These are phyloP conservation scores for Albula goreensis DNA, from an alignment of 2,113 vertebrate genomes.

Conservation along the genomic window DNA sequence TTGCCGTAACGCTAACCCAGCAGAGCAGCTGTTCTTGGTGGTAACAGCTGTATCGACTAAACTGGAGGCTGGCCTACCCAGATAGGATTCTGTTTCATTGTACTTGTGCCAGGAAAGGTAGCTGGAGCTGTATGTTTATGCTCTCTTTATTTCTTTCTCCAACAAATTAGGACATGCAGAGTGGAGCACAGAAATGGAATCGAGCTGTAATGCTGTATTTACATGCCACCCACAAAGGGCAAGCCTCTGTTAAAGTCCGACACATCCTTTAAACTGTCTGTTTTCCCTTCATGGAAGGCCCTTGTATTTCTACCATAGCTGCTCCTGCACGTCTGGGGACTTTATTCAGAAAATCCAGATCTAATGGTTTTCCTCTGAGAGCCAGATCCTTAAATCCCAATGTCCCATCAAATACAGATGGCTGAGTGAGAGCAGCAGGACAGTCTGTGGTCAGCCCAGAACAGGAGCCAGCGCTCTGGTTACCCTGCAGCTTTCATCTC, in stretches of 20 bases:
- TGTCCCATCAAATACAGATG: neutral
- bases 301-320: neutral
- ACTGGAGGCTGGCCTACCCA: constrained; percentile 47
- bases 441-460: neutral
- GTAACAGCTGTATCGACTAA: constrained; percentile 68
- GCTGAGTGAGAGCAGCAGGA: neutral
- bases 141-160: neutral
- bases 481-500: neutral
- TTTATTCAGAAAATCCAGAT: neutral
- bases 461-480: neutral
- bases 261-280: neutral
- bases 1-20: constrained; percentile 59
- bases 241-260: neutral
- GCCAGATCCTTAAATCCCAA: neutral
- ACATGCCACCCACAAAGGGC: neutral
- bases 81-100: constrained; percentile 45
- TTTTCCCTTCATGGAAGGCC: neutral
- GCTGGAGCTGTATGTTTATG: constrained; percentile 29
- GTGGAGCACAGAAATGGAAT: constrained; percentile 6
- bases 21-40: constrained; percentile 68
- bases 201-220: neutral
- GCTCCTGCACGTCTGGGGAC: neutral
- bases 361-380: neutral
- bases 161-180: neutral
- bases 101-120: constrained; percentile 43